A percentile compares a stretch with the other conserved stretches of the same genome.
Evolutionary conservation across 2,113 vertebrate genomes (phyloP).

Genomic region (Epinephelus lanceolatus): DNA sequence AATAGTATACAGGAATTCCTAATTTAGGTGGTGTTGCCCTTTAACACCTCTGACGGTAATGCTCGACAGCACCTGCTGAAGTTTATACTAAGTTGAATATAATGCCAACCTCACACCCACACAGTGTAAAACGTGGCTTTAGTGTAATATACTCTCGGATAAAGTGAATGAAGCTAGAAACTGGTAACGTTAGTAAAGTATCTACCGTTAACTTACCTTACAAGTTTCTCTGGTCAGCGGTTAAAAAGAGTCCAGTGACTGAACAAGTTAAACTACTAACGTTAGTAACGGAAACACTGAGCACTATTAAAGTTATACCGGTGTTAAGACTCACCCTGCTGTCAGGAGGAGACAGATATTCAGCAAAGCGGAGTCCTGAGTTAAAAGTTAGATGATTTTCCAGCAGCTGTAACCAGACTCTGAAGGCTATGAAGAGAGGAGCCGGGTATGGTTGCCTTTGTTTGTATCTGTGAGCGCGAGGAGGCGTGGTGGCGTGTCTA

Average conservation of each 20-base stretch:
- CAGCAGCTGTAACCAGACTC: neutral
- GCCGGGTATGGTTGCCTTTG: constrained; percentile 32
- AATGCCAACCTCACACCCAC: neutral
- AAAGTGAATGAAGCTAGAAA: too few relatives aligned
- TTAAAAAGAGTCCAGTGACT: neutral
- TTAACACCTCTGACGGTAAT: neutral
- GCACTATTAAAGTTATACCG: neutral
- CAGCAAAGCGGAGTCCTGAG: neutral
- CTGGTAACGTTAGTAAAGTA: neutral
- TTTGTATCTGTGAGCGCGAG: constrained; percentile 22
- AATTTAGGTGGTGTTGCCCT: too few relatives aligned
- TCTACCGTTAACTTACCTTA: neutral
- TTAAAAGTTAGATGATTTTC: neutral
- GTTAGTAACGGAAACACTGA: neutral
- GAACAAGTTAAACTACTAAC: neutral
- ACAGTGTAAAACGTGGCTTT: neutral
- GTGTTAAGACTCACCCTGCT: constrained; percentile 52
- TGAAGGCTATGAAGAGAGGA: neutral
- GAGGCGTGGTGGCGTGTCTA: constrained; percentile 59
- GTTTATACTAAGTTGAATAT: neutral
- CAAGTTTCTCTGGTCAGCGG: neutral
- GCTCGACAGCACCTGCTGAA: neutral
- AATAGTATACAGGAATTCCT: too few relatives aligned
- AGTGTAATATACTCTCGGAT: neutral
- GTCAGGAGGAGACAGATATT: neutral